Percentiles rank a stretch among this genome's conserved stretches.
Evolutionary conservation across 2,797 vertebrate genomes (phyloP).

Genomic region (Pantherophis vulpinus): DNA sequence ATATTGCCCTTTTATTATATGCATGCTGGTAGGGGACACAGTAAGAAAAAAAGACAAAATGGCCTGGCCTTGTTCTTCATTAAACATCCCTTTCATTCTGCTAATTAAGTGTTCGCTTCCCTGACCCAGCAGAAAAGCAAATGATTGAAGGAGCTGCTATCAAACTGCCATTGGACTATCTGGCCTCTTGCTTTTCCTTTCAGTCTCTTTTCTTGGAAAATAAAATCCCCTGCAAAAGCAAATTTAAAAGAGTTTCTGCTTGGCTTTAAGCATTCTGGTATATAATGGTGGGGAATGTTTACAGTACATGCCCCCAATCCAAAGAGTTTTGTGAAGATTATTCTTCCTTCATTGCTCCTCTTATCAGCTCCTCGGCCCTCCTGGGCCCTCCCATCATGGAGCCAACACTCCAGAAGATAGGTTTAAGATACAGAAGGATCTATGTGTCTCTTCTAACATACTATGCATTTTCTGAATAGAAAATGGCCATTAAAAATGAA

Average conservation of each 20-base stretch:
- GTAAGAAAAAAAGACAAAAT: neutral
- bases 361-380: too few species aligned
- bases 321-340: neutral
- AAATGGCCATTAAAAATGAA: slow-evolving; percentile 23
- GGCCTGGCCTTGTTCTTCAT: neutral
- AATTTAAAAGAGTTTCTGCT: neutral
- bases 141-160: slow-evolving; percentile 24
- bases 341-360: neutral
- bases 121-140: slow-evolving; percentile 35
- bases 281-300: neutral
- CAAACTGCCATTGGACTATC: neutral
- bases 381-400: too few species aligned
- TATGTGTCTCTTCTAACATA: neutral
- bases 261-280: neutral
- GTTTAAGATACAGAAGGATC: too few species aligned
- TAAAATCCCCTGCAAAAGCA: neutral
- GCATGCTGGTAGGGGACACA: neutral
- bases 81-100: slow-evolving; percentile 38
- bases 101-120: slow-evolving; percentile 22
- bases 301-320: neutral
- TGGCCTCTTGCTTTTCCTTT: slow-evolving; percentile 7
- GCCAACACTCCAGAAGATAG: too few species aligned
- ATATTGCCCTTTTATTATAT: neutral
- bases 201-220: neutral
- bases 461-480: slow-evolving; percentile 8